phyloP scores from a whole-genome alignment of 2,888 invertebrate species.

The Agelastica alni region DNA sequence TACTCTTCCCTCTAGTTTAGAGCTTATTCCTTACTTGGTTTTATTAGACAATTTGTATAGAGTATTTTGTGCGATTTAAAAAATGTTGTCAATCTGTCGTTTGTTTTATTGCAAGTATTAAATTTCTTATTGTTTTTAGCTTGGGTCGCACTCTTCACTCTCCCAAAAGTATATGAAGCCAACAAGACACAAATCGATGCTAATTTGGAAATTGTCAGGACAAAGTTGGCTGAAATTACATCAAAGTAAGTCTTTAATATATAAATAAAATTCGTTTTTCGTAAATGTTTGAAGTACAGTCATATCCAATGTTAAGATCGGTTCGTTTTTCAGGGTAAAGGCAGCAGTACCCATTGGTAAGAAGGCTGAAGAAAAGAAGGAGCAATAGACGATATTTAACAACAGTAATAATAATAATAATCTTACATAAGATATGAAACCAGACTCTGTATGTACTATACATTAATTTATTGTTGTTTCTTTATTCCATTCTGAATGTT shows the following conservation, averaged over 20 bases:
- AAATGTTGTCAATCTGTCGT: not conserved
- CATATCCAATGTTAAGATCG: no score
- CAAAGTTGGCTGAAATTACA: conserved; percentile 85
- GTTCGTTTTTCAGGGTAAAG: conserved; percentile 70
- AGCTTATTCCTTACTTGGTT: not conserved
- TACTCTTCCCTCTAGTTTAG: not conserved
- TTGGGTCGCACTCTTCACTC: conserved; percentile 89
- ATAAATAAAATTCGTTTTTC: no score
- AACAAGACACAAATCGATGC: conserved; percentile 93
- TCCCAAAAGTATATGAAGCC: conserved; percentile 95
- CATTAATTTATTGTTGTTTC: conserved; percentile 36
- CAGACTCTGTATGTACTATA: conserved; percentile 20
- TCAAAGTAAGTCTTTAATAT: conserved; percentile 80
- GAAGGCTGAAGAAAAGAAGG: conserved; percentile 83
- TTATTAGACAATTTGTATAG: not conserved
- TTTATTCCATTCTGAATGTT: conserved; percentile 42
- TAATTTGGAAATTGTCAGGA: conserved; percentile 84
- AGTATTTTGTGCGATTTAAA: not conserved
- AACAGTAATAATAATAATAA: conserved; percentile 15
- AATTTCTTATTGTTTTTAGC: conserved; percentile 63
- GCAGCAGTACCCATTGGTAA: conserved; percentile 88
- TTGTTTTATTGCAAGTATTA: not conserved
- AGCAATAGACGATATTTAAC: conserved; percentile 68
- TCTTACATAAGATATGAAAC: conserved; percentile 5
- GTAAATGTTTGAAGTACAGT: no score